Evolutionary conservation across 2,888 invertebrate species (phyloP), one percentile per base, ranked within the genome.

Genomic region (Caenorhabditis parvicauda): DNA sequence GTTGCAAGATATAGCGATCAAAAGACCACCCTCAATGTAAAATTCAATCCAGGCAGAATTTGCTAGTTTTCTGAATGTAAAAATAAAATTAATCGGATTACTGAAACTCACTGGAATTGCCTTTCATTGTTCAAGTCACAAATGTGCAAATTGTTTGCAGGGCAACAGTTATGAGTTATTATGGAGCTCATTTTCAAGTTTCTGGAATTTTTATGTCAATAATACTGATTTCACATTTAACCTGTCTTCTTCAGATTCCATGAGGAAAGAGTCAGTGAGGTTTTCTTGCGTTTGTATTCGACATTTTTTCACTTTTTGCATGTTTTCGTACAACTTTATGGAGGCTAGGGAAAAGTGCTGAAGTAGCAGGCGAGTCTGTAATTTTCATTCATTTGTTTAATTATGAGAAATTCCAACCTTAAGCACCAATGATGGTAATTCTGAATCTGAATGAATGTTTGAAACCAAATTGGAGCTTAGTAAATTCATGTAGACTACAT

Each of bases 271-370:
- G 22, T 59, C 56, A 17, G 53, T 41, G 38, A 53, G 44, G 37
- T 55, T 56, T 28, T 48, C 38, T 44, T 59, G 50, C 0, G 59
- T 61, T 22, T 53, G 47, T 24, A 48, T 45, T 29, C 64, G 64
- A 32, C 64, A 64, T 43, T 39, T 21, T 54, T 51, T 25, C 24
- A 59, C 53, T n/a, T 24, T 28, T 35, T 76, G 64, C 24, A 78
- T 44, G 49, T 70, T 73, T 35, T 58, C 49, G 44, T 61, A 64
- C 39, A 79, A 41, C 45, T 76, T 75, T 41, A 79, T 74, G 37
- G 78, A 68, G 19, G 79, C 79, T 37, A 79, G 47, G 9, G 79
- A 72, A 47, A 79, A 79, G 42, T 79, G 78, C 53, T 79, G 79
- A 12, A 79, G 67, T 7, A 79, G 57, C 12, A 79, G 67, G 19